A percentile compares a stretch with the other conserved stretches of the same genome.
These are phyloP conservation scores for Papilio protenor DNA, from an alignment of 2,888 invertebrate genomes.

Conservation along the genomic window DNA sequence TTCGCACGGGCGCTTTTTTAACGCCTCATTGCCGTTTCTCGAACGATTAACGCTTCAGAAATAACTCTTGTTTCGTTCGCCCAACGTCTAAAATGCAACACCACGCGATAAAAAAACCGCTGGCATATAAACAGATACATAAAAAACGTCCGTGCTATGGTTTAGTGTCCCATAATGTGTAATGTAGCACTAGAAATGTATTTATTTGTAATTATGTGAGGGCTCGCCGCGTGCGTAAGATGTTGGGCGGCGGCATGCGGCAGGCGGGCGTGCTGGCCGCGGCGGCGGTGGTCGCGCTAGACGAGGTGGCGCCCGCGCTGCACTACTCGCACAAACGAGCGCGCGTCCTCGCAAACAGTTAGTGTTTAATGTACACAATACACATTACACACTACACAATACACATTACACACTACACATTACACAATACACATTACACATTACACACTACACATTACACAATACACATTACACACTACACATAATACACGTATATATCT, in stretches of 20 bases:
- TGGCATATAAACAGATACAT: no score
- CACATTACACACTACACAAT: not conserved
- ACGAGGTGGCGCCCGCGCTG: constrained; percentile 89
- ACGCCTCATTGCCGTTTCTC: no score
- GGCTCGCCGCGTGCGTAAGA: constrained; percentile 92
- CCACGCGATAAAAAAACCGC: no score
- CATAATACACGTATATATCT: no score
- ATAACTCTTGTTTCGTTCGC: no score
- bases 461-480: not conserved
- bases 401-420: not conserved
- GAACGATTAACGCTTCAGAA: no score
- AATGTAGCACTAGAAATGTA: not conserved
- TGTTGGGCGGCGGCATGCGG: constrained; percentile 96
- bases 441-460: not conserved
- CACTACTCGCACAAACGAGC: constrained; percentile 90
- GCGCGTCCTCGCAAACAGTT: constrained; percentile 87
- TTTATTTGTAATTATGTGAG: constrained; percentile 69
- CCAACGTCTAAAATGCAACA: no score
- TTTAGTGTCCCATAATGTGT: no score
- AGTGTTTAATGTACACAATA: constrained; percentile 36
- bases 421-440: not conserved
- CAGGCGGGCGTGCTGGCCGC: constrained; percentile 96
- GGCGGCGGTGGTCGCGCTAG: constrained; percentile 93
- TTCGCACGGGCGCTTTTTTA: no score
- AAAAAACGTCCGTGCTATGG: no score